Evolutionary conservation across 1,140 invertebrate genomes (phyloP), one percentile per base, ranked within the genome.

Genomic region (Drosophila ogumai): DNA sequence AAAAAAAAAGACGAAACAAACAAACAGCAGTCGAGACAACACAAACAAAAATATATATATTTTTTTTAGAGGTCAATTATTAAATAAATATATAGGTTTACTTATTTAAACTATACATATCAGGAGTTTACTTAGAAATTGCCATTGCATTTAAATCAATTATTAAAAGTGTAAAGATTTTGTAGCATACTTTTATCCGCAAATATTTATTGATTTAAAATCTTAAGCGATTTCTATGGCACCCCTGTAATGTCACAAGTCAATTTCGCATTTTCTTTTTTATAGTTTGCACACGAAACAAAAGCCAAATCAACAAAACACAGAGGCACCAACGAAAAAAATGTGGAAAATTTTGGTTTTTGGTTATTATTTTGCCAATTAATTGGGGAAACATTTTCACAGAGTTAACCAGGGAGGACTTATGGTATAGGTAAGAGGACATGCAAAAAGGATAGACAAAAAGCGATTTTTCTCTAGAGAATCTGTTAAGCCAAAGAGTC

Each of bases 321-420:
- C 57, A 65, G 54, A 59, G 32, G 32, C 55, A n/a, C 47, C 25
- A 25, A 60, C 57, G 10, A 50, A 73, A 82, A 50, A 71, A 81
- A 88, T 90, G 86, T 90, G 85, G 85, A 90, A 90, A 85, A 81
- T 90, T 72, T 57, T 17, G 72, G 57, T 85, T 47, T 36, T 34
- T 56, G 19, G 56, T 52, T 47, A 49, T 56, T 59, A 9, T 50
- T 17, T 61, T 15, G 34, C 71, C 71, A 74, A 74, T 63, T 54
- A 54, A 1, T 22, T 41, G 13, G 13, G 13, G 28, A 3, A 41
- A 43, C 0, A 40, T 50, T 67, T 41, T 25, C 9, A 12, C 17
- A 12, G 8, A n/a, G 25, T 46, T 47, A 57, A 31, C 43, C 38
- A 36, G 19, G 47, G n/a, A n/a, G n/a, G n/a, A n/a, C n/a, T n/a